These are phyloP conservation scores for Gryllus longicercus DNA, from an alignment of 2,888 invertebrate genomes.

Conservation along the genomic window DNA sequence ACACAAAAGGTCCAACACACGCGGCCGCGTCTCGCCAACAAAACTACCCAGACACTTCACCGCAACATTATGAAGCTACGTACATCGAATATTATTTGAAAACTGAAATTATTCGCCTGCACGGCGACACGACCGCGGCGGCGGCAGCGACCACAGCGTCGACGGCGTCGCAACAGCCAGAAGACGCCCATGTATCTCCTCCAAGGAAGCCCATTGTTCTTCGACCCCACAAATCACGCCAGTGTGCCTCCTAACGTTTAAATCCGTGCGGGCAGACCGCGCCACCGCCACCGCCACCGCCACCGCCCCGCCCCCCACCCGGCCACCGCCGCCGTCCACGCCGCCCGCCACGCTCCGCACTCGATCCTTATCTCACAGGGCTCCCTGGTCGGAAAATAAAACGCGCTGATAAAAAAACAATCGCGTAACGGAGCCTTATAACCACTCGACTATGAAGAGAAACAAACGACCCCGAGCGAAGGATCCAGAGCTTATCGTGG, in stretches of 20 bases:
- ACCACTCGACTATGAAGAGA: constrained; percentile 17
- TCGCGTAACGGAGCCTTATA: constrained; percentile 17
- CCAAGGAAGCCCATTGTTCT: background rate
- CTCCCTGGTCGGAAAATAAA: constrained; percentile 2
- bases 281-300: constrained; percentile 6
- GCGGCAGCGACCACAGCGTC: background rate
- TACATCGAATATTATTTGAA: constrained; percentile 2
- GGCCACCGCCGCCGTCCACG: background rate
- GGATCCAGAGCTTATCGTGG: background rate
- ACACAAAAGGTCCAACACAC: background rate
- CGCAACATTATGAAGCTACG: background rate
- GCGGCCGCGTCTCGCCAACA: background rate
- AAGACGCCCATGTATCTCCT: constrained; percentile 6
- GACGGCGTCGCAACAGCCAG: background rate
- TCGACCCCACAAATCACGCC: background rate
- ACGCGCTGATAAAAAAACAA: constrained; percentile 10
- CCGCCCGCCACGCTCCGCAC: background rate
- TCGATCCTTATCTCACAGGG: constrained; percentile 1
- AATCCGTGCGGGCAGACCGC: constrained; percentile 9
- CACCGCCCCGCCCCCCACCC: background rate
- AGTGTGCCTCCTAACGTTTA: background rate
- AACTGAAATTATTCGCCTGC: background rate
- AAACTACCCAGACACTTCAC: background rate
- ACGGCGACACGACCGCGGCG: background rate
- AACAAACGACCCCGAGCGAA: constrained; percentile 9